phyloP scores from a whole-genome alignment of 2,888 invertebrate species.

The Agrotis clavis region DNA sequence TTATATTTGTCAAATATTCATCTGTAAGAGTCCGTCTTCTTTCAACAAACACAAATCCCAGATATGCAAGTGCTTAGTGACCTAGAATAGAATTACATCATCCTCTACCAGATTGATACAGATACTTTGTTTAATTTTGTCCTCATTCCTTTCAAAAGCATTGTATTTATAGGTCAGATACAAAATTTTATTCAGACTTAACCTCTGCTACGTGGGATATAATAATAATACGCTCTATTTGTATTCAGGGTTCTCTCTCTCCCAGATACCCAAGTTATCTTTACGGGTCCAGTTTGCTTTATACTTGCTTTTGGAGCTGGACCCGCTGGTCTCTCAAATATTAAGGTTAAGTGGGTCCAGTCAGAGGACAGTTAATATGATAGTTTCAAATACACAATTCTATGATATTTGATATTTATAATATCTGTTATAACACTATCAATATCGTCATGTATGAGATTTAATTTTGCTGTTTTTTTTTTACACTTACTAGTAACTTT shows the following conservation, averaged over 20 bases:
- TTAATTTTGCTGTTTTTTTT: too few species aligned
- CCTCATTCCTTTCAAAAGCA: constrained; percentile 33
- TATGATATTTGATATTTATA: neutral
- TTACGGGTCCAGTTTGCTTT: neutral
- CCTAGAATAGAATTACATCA: constrained; percentile 44
- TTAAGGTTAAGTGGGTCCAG: too few species aligned
- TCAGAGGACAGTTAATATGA: too few species aligned
- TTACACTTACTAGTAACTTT: too few species aligned
- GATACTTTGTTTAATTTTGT: constrained; percentile 15
- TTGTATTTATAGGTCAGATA: constrained; percentile 35
- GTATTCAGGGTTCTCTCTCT: neutral
- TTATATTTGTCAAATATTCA: neutral
- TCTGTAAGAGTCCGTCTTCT: too few species aligned
- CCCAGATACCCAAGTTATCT: neutral
- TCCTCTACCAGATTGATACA: constrained; percentile 14
- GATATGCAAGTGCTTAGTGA: neutral
- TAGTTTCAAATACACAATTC: too few species aligned
- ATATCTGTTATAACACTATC: neutral
- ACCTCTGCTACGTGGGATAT: neutral
- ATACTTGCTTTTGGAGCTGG: too few species aligned
- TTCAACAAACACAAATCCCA: neutral
- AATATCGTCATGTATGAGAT: neutral
- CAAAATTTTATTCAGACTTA: neutral
- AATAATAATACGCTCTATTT: neutral
- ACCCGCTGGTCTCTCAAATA: too few species aligned